A percentile compares a stretch with the other conserved stretches of the same genome.
Evolutionary conservation across 2,797 vertebrate species (phyloP).

Genomic region (Acanthurus lineatus): DNA sequence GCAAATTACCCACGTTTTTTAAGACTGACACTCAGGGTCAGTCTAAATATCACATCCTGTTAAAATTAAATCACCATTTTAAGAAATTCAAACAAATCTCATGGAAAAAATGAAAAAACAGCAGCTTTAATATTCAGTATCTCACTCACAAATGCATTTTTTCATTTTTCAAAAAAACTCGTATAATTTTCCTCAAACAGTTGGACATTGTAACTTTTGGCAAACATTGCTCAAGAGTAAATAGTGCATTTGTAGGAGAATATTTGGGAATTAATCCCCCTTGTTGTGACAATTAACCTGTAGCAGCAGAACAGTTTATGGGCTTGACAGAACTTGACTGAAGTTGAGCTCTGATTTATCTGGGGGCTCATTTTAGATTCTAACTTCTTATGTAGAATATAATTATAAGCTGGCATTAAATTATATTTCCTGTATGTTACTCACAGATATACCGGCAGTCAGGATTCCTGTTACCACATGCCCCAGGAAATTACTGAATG

Average conservation of each 20-base stretch:
- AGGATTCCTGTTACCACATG: conserved; percentile 3
- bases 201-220: too few relatives aligned
- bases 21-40: conserved; percentile 7
- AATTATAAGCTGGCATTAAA: conserved; percentile 11
- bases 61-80: too few relatives aligned
- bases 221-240: not conserved
- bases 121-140: too few relatives aligned
- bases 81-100: too few relatives aligned
- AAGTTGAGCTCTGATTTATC: not conserved
- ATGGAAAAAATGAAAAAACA: too few relatives aligned
- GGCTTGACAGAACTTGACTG: not conserved
- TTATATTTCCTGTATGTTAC: conserved; percentile 19
- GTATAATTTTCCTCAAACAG: too few relatives aligned
- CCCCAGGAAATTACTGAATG: conserved; percentile 32
- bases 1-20: not conserved
- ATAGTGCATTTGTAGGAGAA: not conserved
- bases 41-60: not conserved
- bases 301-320: not conserved
- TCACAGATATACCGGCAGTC: conserved; percentile 1
- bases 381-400: not conserved
- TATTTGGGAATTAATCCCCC: not conserved
- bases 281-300: not conserved
- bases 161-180: too few relatives aligned
- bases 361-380: not conserved
- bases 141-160: too few relatives aligned